These are phyloP conservation scores for Lophura swinhoii DNA, from an alignment of 2,797 vertebrate species.

Conservation along the genomic window DNA sequence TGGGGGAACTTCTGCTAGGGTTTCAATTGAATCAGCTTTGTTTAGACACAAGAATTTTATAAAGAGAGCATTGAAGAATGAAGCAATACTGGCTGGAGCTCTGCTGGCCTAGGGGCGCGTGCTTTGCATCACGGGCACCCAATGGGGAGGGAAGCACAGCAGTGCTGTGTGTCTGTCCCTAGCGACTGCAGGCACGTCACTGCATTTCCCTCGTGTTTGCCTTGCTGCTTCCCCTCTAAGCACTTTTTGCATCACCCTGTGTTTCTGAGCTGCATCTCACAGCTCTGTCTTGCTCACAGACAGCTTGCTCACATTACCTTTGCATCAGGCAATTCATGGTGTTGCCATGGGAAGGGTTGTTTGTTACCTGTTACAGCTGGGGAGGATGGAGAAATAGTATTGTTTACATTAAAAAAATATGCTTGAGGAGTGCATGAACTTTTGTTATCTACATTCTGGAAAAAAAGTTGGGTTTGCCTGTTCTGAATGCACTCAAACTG, in stretches of 20 bases:
- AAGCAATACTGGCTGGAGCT: background rate
- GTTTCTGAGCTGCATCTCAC: conserved; percentile 46
- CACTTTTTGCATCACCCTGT: conserved; percentile 72
- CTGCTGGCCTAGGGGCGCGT: background rate
- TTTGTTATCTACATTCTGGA: conserved; percentile 43
- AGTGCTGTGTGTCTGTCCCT: background rate
- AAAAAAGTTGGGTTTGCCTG: conserved; percentile 61
- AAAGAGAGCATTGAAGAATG: conserved; percentile 46
- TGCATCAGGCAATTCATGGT: background rate
- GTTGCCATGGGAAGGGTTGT: conserved; percentile 73
- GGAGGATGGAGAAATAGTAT: background rate
- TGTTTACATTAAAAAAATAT: conserved; percentile 1
- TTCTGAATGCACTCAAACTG: conserved; percentile 54
- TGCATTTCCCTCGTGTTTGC: conserved; percentile 69
- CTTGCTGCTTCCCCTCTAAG: conserved; percentile 74
- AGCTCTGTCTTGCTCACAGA: background rate
- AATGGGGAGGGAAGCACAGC: background rate
- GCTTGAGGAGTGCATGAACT: conserved; percentile 59
- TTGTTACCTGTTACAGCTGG: conserved; percentile 45
- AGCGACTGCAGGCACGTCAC: background rate
- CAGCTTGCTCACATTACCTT: conserved; percentile 16
- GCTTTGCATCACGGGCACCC: background rate
- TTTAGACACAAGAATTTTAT: background rate
- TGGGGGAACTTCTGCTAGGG: background rate
- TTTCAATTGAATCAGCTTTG: background rate